These are phyloP conservation scores for Calephelis perditalis DNA, from an alignment of 2,888 invertebrate genomes.

Conservation along the genomic window DNA sequence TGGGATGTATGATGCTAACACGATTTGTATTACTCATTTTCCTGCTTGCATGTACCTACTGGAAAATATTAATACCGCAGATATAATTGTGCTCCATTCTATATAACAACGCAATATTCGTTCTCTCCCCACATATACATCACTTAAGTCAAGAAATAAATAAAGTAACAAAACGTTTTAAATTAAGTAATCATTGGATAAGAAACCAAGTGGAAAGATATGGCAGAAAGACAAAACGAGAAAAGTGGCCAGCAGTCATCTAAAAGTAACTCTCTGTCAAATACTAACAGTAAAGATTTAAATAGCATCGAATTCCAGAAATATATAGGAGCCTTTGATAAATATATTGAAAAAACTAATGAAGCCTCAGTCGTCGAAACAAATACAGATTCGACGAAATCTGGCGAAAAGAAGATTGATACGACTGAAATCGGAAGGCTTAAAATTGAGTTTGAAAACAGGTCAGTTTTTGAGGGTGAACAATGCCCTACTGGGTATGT, in stretches of 20 bases:
- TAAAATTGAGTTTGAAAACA: not conserved
- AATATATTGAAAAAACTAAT: not conserved
- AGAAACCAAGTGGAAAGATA: not conserved
- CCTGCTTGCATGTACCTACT: not conserved
- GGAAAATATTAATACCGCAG: slow-evolving; percentile 2
- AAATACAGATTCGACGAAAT: not conserved
- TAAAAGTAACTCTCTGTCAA: not conserved
- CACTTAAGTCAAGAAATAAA: not conserved
- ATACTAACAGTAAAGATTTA: not conserved
- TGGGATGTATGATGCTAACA: not conserved
- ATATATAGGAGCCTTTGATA: not conserved
- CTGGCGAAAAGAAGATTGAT: not conserved
- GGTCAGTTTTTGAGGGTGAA: slow-evolving; percentile 1
- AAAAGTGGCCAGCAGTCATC: not conserved
- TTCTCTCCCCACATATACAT: not conserved
- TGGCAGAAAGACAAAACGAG: not conserved
- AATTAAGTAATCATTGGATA: not conserved
- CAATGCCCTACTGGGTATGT: not conserved
- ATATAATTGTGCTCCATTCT: not conserved
- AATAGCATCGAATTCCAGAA: not conserved
- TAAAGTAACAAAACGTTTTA: not conserved
- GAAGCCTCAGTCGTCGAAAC: not conserved
- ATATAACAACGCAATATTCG: not conserved
- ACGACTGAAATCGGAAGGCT: not conserved
- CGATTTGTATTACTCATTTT: slow-evolving; percentile 11